Percentiles rank a stretch among this genome's conserved stretches.
Evolutionary conservation across 2,113 vertebrate species (phyloP).

Genomic region (Electrona antarctica): DNA sequence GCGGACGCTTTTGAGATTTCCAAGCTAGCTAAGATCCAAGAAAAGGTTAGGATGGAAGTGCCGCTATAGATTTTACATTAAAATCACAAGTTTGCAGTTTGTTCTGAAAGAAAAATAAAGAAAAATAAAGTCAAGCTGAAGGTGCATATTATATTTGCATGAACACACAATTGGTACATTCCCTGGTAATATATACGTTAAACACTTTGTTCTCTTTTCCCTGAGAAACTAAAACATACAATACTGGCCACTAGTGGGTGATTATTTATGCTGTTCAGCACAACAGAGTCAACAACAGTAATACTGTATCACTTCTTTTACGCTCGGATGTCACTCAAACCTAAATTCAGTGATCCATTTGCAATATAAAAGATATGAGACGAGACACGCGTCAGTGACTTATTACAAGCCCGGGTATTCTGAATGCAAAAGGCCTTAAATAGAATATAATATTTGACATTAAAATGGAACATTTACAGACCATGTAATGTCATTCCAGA

Average conservation of each 20-base stretch:
- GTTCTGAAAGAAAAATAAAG: slow-evolving; percentile 24
- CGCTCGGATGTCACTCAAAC: slow-evolving; percentile 12
- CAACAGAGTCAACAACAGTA: not conserved
- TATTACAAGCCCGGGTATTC: not conserved
- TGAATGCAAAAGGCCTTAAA: not conserved
- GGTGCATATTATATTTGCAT: slow-evolving; percentile 8
- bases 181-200: not conserved
- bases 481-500: not conserved
- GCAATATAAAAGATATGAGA: slow-evolving; percentile 2
- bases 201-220: slow-evolving; percentile 43
- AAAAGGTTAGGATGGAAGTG: too few relatives aligned
- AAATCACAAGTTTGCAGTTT: slow-evolving; percentile 10
- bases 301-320: slow-evolving; percentile 3
- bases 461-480: not conserved
- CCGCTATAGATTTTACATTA: not conserved
- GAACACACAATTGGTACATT: slow-evolving; percentile 12
- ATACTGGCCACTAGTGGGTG: slow-evolving; percentile 5
- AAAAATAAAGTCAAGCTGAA: slow-evolving; percentile 1
- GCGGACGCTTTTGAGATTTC: too few relatives aligned
- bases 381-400: not conserved
- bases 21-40: too few relatives aligned
- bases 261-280: slow-evolving; percentile 23
- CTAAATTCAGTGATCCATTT: not conserved
- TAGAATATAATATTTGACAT: not conserved
- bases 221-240: slow-evolving; percentile 56